Conservation (phyloP, 2,797 vertebrate species). For the Tauraco hartlaubi region DNA sequence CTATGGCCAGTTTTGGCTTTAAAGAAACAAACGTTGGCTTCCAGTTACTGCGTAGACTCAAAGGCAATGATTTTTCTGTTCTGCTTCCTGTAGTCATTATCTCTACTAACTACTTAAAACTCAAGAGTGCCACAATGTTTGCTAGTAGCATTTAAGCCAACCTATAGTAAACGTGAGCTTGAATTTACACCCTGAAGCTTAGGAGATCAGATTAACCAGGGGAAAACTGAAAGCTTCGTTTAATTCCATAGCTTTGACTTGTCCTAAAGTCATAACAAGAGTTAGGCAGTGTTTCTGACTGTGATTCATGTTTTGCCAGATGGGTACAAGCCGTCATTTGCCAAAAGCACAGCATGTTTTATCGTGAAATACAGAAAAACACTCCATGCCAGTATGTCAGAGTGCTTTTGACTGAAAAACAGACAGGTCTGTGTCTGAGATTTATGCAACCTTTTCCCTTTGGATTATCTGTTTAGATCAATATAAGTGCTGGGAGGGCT, state of each 20-base stretch:
- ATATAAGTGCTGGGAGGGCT: not conserved
- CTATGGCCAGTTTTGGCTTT: not conserved
- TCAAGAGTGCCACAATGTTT: not conserved
- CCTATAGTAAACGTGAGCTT: not conserved
- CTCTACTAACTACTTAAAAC: not conserved
- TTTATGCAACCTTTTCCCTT: not conserved
- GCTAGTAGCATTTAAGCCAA: not conserved
- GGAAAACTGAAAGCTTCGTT: not conserved
- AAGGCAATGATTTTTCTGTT: not conserved
- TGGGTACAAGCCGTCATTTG: not conserved
- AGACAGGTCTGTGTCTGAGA: not conserved
- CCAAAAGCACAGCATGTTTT: slow-evolving; percentile 18
- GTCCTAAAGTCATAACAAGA: not conserved
- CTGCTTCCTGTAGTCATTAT: not conserved
- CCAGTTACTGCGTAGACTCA: not conserved
- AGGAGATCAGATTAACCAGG: not conserved
- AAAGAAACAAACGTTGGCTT: not conserved
- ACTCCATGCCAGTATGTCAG: not conserved
- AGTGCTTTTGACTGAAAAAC: not conserved
- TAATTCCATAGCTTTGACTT: not conserved
- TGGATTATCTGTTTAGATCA: not conserved
- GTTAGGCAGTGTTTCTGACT: not conserved
- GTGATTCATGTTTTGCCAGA: slow-evolving; percentile 35
- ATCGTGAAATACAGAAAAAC: not conserved
- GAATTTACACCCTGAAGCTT: not conserved